A percentile compares a stretch with the other conserved stretches of the same genome.
phyloP scores from a whole-genome alignment of 2,113 vertebrate species.

The Aldabrachelys gigantea region DNA sequence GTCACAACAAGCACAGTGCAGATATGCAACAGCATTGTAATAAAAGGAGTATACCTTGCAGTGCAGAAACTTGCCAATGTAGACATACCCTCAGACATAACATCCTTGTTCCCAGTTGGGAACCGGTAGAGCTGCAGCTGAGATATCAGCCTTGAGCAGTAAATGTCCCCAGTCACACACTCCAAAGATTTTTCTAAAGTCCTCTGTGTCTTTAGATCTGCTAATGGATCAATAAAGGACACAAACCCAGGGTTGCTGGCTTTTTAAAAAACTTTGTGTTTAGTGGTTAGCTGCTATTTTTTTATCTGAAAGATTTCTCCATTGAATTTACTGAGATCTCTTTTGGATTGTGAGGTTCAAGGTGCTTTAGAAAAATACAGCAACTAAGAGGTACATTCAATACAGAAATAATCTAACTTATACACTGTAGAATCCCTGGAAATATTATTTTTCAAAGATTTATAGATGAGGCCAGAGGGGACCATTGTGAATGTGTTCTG shows the following conservation, averaged over 20 bases:
- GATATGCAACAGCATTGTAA: too few species aligned
- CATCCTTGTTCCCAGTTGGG: too few species aligned
- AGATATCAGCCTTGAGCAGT: too few species aligned
- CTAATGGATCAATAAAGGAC: background rate
- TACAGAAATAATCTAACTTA: background rate
- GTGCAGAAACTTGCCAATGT: too few species aligned
- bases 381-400: background rate
- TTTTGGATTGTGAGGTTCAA: background rate
- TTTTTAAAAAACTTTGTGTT: background rate
- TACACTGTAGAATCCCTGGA: background rate
- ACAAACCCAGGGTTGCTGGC: background rate
- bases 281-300: background rate
- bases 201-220: background rate
- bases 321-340: background rate
- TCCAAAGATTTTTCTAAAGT: background rate
- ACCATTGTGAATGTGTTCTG: fast-evolving
- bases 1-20: too few species aligned
- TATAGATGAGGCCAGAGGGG: background rate
- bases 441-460: background rate
- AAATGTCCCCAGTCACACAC: too few species aligned
- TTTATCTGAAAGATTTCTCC: background rate
- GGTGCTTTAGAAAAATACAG: background rate
- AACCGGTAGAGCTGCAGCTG: too few species aligned
- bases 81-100: too few species aligned
- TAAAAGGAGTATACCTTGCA: too few species aligned